Evolutionary conservation across 2,888 invertebrate genomes (phyloP).

Genomic region (Trichogramma evanescens): DNA sequence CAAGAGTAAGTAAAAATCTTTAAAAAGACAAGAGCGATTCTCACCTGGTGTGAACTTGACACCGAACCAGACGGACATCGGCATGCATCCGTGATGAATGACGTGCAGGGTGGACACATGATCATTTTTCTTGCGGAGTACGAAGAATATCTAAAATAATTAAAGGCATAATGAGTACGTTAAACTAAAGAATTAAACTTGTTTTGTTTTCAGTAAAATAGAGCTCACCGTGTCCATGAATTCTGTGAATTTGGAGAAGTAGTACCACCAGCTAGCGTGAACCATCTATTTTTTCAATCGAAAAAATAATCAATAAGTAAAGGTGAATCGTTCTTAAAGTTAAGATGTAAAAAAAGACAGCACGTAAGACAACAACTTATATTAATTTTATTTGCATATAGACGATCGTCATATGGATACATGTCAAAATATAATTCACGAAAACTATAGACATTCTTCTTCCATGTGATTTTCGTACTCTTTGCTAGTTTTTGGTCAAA

Average conservation of each 20-base stretch:
- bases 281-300: constrained; percentile 72
- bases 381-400: too few species aligned
- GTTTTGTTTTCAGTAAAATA: neutral
- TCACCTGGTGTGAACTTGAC: constrained; percentile 89
- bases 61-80: constrained; percentile 95
- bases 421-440: too few species aligned
- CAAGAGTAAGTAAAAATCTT: too few species aligned
- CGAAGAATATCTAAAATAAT: constrained; percentile 77
- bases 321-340: neutral
- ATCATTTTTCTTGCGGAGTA: constrained; percentile 86
- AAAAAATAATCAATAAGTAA: constrained; percentile 8
- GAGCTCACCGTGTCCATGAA: constrained; percentile 87
- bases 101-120: constrained; percentile 91
- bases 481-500: too few species aligned
- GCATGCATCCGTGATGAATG: constrained; percentile 96
- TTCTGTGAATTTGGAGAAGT: constrained; percentile 92
- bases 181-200: too few species aligned
- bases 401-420: too few species aligned
- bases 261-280: constrained; percentile 92
- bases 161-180: too few species aligned
- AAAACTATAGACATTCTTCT: too few species aligned
- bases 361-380: too few species aligned
- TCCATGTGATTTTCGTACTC: too few species aligned
- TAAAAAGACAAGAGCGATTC: constrained; percentile 21
- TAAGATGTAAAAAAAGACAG: too few species aligned